Base-by-base conservation (phyloP, 2,888 invertebrate genomes). In the Teleogryllus oceanicus region DNA sequence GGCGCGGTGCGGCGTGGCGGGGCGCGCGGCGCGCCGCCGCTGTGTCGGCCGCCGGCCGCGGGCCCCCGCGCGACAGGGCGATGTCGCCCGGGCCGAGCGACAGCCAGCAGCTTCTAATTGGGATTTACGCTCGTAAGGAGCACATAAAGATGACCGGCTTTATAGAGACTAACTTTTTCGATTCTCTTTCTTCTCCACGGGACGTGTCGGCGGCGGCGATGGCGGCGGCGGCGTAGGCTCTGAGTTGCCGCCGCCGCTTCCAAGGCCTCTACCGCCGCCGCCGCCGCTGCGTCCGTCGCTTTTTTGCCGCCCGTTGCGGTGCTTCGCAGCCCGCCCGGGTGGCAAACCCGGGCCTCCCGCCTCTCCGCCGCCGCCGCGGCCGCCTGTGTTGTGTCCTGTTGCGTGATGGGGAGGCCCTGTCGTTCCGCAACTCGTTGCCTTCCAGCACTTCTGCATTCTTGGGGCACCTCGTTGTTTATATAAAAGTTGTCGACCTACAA, bases 71-170 rank as follows among this genome's bases (percentile, higher is more conserved):
- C 62, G 62, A 62, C 13, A 62, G 62, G 62, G 62, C n/a, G 62
- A 62, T 62, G 62, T 62, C 62, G 62, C 16, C 62, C 62, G 62
- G 62, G 62, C 62, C 62, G 62, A 62, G 62, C 62, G 62, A 62
- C 62, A 62, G 62, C n/a, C 62, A 18, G 62, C 62, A 62, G 62
- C 62, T 62, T 62, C 62, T 62, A 62, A 62, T 62, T 62, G 62
- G 62, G 62, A 62, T 62, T 62, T 62, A 62, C 62, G 62, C 62
- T 62, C 62, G 62, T 62, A 62, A 62, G 62, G 62, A 62, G 62
- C 62, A 62, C 62, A 62, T 62, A 62, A 62, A 62, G 62, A 62
- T 62, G 62, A 62, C 16, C 62, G 16, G 62, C 62, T 62, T 62
- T 62, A 62, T 62, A 62, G 16, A 62, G 62, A 62, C 62, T 62